Conservation (phyloP, 2,113 vertebrate genomes). For the Hymenochirus boettgeri region DNA sequence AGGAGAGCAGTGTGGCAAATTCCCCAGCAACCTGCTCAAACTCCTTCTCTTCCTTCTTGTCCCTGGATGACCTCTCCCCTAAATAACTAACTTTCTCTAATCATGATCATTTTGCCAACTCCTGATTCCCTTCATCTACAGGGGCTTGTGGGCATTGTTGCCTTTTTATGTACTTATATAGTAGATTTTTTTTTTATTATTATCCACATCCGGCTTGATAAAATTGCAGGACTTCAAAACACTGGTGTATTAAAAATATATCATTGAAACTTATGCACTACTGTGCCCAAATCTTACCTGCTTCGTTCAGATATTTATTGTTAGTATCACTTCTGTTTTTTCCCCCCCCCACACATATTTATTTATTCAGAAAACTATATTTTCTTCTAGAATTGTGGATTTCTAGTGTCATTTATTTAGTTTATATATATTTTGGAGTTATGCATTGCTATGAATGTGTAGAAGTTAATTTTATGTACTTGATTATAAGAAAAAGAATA, state of each 20-base stretch:
- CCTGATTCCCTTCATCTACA: too few species aligned
- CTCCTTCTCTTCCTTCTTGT: slow-evolving; percentile 68
- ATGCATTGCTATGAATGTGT: too few species aligned
- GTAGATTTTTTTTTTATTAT: slow-evolving; percentile 1
- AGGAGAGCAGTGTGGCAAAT: slow-evolving; percentile 81
- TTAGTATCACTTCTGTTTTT: not conserved
- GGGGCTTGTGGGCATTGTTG: not conserved
- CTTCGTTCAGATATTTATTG: slow-evolving; percentile 21
- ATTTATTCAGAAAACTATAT: not conserved
- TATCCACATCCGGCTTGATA: not conserved
- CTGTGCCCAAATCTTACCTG: not conserved
- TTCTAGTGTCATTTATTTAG: not conserved
- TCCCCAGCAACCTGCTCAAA: slow-evolving; percentile 81
- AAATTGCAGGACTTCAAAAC: not conserved
- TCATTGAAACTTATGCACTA: not conserved
- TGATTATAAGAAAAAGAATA: too few species aligned
- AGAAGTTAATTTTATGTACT: too few species aligned
- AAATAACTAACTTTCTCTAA: slow-evolving; percentile 70
- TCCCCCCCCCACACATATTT: slow-evolving; percentile 2
- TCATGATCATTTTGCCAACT: too few species aligned
- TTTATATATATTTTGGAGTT: too few species aligned
- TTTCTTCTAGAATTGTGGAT: not conserved
- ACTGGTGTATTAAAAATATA: not conserved
- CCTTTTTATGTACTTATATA: not conserved
- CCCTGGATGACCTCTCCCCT: slow-evolving; percentile 84